Evolutionary conservation across 2,797 vertebrate species (phyloP).

Genomic region (Phoebastria nigripes): DNA sequence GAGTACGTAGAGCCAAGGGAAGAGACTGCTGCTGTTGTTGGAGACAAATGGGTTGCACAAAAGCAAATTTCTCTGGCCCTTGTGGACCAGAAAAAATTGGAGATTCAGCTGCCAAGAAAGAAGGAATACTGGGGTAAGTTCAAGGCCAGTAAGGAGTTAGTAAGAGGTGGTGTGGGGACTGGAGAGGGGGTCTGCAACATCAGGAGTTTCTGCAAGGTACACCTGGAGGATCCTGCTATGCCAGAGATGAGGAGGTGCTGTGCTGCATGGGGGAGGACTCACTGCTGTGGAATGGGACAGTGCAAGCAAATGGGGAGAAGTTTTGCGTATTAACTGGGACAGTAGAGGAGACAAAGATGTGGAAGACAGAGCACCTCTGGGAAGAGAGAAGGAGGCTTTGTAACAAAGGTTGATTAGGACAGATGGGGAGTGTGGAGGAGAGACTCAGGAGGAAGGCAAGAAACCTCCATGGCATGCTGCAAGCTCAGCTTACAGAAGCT

Average conservation of each 20-base stretch:
- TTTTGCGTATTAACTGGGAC: neutral
- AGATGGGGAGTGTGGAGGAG: neutral
- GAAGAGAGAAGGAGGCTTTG: neutral
- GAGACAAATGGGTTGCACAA: neutral
- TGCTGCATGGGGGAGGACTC: neutral
- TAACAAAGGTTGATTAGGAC: neutral
- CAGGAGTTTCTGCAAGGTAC: neutral
- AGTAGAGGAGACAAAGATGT: neutral
- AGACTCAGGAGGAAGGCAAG: neutral
- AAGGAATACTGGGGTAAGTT: neutral
- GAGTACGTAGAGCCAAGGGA: neutral
- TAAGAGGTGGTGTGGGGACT: neutral
- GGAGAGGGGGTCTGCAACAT: neutral
- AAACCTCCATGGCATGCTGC: neutral
- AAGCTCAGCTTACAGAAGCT: constrained; percentile 51
- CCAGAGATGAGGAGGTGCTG: neutral
- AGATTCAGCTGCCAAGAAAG: neutral
- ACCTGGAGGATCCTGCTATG: neutral
- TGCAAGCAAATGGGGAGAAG: neutral
- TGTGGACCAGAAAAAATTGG: neutral
- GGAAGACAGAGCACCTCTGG: neutral
- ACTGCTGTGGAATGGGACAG: neutral
- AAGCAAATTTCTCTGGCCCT: neutral
- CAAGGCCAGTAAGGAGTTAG: neutral
- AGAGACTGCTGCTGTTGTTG: neutral